Evolutionary conservation across 2,113 vertebrate species (phyloP).

Genomic region (Lutjanus erythropterus): DNA sequence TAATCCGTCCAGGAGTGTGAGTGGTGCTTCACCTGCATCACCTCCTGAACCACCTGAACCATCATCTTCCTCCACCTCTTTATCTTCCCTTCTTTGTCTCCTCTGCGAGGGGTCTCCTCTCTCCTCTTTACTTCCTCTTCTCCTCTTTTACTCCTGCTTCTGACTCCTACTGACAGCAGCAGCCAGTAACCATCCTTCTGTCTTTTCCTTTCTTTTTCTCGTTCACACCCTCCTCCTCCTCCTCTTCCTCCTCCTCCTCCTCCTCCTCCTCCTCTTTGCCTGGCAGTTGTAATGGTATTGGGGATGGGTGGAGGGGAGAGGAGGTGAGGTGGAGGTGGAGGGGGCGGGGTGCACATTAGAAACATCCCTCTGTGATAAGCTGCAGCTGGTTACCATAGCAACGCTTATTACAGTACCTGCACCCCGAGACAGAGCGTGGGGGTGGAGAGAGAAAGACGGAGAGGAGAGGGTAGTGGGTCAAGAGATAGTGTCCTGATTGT

Average conservation of each 20-base stretch:
- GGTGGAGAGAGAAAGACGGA: not conserved
- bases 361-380: slow-evolving; percentile 63
- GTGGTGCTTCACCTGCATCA: not conserved
- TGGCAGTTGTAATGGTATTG: slow-evolving; percentile 44
- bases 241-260: not conserved
- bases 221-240: slow-evolving; percentile 17
- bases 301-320: not conserved
- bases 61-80: not conserved
- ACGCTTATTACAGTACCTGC: slow-evolving; percentile 62
- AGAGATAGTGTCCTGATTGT: slow-evolving; percentile 31
- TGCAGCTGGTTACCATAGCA: slow-evolving; percentile 65
- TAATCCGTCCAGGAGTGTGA: not conserved
- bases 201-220: slow-evolving; percentile 3
- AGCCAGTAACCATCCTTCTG: not conserved
- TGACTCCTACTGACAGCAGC: not conserved
- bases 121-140: not conserved
- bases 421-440: slow-evolving; percentile 7
- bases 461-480: slow-evolving; percentile 49
- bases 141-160: not conserved
- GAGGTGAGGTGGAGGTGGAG: not conserved
- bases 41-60: not conserved
- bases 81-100: not conserved
- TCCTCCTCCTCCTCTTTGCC: slow-evolving; percentile 18
- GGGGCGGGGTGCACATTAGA: slow-evolving; percentile 36
- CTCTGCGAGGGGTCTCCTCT: not conserved